Evolutionary conservation across 2,113 vertebrate genomes (phyloP).

Genomic region (Eublepharis macularius): DNA sequence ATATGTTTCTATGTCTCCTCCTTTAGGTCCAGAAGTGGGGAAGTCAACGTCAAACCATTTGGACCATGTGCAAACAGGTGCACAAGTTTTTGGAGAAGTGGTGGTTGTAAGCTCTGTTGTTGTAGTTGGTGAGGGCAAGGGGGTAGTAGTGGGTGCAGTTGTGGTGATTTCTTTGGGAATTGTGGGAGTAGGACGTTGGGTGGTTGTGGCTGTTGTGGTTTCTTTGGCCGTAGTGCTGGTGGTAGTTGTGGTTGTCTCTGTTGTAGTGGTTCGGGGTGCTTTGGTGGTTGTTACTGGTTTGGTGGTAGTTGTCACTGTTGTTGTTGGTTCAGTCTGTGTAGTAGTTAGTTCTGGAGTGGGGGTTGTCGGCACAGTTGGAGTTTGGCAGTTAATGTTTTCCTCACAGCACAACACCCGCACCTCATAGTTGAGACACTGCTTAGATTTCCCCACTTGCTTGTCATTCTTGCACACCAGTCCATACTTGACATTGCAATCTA

Average conservation of each 20-base stretch:
- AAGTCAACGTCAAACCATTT: slow-evolving; percentile 66
- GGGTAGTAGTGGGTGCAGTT: not conserved
- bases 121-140: not conserved
- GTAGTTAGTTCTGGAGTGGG: fast-evolving
- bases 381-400: not conserved
- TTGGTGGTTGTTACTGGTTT: not conserved
- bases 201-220: not conserved
- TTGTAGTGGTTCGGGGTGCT: not conserved
- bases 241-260: not conserved
- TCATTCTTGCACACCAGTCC: slow-evolving; percentile 70
- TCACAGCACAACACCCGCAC: slow-evolving; percentile 56
- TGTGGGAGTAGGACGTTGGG: too few relatives aligned
- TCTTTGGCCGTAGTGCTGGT: not conserved
- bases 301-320: fast-evolving
- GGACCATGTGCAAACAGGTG: slow-evolving; percentile 56
- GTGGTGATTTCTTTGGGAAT: not conserved
- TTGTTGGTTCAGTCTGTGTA: not conserved
- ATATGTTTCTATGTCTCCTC: slow-evolving; percentile 59
- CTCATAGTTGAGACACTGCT: slow-evolving; percentile 62
- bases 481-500: slow-evolving; percentile 16
- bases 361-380: not conserved
- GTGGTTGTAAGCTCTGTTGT: not conserved
- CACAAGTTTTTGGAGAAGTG: not conserved
- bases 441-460: slow-evolving; percentile 44
- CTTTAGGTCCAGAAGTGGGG: slow-evolving; percentile 31